A percentile compares a stretch with the other conserved stretches of the same genome.
phyloP scores from a whole-genome alignment of 2,888 invertebrate genomes.

The Leucophora obtusa region DNA sequence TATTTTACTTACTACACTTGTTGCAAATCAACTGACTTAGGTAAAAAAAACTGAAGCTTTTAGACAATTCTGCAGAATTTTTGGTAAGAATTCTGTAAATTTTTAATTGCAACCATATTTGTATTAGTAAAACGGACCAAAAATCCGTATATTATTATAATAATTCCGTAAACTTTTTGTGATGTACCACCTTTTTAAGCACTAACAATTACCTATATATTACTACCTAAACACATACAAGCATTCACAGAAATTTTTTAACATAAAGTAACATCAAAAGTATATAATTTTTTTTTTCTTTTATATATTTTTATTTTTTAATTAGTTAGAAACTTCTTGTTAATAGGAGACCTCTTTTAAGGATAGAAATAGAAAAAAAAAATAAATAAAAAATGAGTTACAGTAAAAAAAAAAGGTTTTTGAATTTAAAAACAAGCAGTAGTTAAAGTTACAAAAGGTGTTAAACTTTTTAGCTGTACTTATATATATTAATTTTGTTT shows the following conservation, averaged over 20 bases:
- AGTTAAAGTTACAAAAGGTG: conserved; percentile 61
- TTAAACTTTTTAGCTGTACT: conserved; percentile 28
- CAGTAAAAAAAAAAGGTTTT: conserved; percentile 7
- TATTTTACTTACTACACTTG: no score
- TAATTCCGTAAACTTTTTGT: no score
- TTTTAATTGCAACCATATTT: no score
- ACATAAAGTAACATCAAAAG: conserved; percentile 45
- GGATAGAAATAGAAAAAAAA: conserved; percentile 6
- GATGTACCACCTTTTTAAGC: no score
- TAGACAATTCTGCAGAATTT: no score
- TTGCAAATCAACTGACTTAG: no score
- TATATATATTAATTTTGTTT: neutral
- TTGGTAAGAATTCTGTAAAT: no score
- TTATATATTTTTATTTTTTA: conserved; percentile 57
- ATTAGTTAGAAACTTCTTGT: conserved; percentile 63
- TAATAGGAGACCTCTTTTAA: conserved; percentile 52
- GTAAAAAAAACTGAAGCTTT: no score
- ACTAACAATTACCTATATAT: neutral
- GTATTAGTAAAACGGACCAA: no score
- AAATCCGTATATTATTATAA: no score
- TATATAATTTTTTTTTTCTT: conserved; percentile 6
- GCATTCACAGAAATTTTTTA: neutral
- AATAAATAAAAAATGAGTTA: conserved; percentile 15
- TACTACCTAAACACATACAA: neutral
- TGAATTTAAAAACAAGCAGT: conserved; percentile 33